Evolutionary conservation across 2,888 invertebrate genomes (phyloP).

Genomic region (Mycalesis mineus): DNA sequence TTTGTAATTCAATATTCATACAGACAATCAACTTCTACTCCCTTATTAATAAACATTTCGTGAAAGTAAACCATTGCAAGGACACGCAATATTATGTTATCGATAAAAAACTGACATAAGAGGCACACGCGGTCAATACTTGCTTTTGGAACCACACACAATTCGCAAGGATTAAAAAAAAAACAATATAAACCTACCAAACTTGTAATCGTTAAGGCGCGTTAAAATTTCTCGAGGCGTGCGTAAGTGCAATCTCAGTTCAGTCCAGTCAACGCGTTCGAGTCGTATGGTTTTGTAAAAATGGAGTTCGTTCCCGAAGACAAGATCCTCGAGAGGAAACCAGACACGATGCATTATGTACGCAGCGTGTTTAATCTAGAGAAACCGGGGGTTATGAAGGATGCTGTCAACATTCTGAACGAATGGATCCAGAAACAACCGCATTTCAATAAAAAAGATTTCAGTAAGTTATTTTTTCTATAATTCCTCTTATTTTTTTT

Average conservation of each 20-base stretch:
- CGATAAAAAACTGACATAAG: neutral
- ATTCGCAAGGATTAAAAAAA: neutral
- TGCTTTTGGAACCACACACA: neutral
- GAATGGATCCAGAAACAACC: constrained; percentile 46
- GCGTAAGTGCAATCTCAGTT: neutral
- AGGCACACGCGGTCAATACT: neutral
- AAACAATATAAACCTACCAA: constrained; percentile 4
- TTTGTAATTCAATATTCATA: no score
- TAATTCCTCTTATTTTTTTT: neutral
- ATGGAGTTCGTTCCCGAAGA: constrained; percentile 21
- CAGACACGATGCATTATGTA: constrained; percentile 33
- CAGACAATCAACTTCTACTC: no score
- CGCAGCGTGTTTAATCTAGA: constrained; percentile 40
- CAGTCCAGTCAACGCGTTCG: constrained; percentile 12
- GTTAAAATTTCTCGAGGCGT: constrained; percentile 6
- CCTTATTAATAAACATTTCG: neutral
- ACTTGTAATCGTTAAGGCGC: constrained; percentile 6
- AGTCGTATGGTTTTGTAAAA: constrained; percentile 13
- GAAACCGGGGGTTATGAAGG: constrained; percentile 33
- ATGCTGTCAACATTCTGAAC: constrained; percentile 41
- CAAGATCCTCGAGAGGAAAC: constrained; percentile 30
- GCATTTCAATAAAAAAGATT: constrained; percentile 43
- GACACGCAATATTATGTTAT: neutral
- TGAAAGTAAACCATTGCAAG: neutral
- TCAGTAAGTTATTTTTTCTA: constrained; percentile 37